Base-by-base conservation (phyloP, 2,888 invertebrate species). In the Campoletis raptor region DNA sequence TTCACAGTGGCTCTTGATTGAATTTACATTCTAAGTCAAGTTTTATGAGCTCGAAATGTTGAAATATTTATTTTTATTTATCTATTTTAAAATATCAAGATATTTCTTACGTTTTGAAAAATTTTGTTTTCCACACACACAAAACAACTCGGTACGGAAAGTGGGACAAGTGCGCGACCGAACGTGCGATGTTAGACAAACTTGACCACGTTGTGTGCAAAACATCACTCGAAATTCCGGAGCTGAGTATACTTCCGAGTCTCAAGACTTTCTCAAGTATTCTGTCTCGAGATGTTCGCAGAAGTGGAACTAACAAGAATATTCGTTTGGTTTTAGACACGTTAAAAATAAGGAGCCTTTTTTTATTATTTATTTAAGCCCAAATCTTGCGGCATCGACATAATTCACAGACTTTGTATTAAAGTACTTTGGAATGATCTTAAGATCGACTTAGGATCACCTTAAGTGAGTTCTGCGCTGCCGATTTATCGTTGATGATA, bases 181-280 rank as follows among this genome's bases (percentile, higher is more conserved):
- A 52, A 72, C 36, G 42, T 48, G 45, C 48, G 9, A 72, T n/a
- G n/a, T 1, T 72, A 9, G n/a, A 72, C 30, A 66, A 21, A 77
- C 64, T 30, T 77, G n/a, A 66, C 10, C 30, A 66, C 42, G 42
- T 61, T 61, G 61, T 61, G 15, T 61, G 61, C 30, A 30, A 61
- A 61, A 30, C 30, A 30, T 30, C 15, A 30, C 61, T 30, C 30
- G 61, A 61, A 30, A 61, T 61, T 30, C 61, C 61, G 9, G 61
- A 30, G 61, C 15, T 30, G 61, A 61, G 61, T 6, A 30, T 15
- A 15, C 21, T 30, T 10, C 45, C 66, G 15, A 45, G 64, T 42
- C 61, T 77, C 36, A 37, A 61, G 64, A 64, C 15, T 42, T 36
- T 42, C 24, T 77, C 12, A 1, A 77, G 48, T n/a, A 7, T 72